Percentiles rank a stretch among this genome's conserved stretches.
Conservation (phyloP, 2,113 vertebrate species). For the Microcebus tavaratra region DNA sequence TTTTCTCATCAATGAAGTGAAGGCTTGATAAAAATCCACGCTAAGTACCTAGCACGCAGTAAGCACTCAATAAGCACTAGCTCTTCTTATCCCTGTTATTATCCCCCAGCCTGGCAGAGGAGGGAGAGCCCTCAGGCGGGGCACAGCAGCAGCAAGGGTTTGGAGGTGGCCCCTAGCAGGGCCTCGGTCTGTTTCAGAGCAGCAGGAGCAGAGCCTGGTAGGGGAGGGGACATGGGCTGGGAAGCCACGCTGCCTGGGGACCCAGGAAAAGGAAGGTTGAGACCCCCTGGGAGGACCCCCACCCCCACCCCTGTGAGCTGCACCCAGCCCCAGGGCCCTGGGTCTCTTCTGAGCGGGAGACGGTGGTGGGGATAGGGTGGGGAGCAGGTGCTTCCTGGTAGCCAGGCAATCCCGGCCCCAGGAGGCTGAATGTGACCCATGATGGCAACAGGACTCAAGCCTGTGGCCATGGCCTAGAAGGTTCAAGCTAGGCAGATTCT, state of each 20-base stretch:
- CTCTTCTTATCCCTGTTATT: background rate
- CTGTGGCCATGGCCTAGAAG: rapidly evolving
- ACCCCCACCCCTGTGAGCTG: background rate
- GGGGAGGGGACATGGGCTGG: background rate
- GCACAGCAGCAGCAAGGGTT: background rate
- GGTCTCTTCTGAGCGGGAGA: background rate
- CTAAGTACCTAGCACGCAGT: background rate
- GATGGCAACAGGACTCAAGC: background rate
- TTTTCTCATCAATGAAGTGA: background rate
- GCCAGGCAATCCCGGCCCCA: background rate
- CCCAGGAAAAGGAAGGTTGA: background rate
- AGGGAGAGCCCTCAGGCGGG: background rate
- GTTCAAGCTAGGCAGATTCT: background rate
- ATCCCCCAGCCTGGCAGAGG: background rate
- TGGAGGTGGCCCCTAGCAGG: background rate
- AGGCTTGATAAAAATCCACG: background rate
- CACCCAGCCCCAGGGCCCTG: background rate
- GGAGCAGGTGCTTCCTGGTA: background rate
- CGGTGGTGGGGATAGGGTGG: background rate
- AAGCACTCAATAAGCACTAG: background rate
- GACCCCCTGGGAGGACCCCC: background rate
- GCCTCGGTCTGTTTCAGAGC: background rate
- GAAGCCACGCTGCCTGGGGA: background rate
- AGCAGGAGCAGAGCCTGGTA: background rate
- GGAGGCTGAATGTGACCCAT: background rate